A percentile compares a stretch with the other conserved stretches of the same genome.
These are phyloP conservation scores for Sclerurus mexicanus DNA, from an alignment of 2,113 vertebrate genomes.

Conservation along the genomic window DNA sequence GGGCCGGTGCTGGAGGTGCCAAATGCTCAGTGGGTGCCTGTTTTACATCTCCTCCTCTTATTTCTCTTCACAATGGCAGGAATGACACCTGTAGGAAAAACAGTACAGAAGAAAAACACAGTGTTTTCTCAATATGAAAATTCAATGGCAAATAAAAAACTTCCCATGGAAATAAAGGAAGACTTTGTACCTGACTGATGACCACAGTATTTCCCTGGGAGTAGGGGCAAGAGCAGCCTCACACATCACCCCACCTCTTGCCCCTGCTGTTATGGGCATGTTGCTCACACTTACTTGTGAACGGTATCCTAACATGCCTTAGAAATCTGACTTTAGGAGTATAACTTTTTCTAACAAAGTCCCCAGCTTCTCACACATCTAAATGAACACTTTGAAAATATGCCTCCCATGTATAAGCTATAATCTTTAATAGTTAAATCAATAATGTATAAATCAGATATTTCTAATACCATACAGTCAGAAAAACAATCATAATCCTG, in stretches of 20 bases:
- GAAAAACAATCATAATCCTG: background rate
- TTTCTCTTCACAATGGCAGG: background rate
- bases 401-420: background rate
- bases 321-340: background rate
- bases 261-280: fast-evolving
- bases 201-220: background rate
- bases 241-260: fast-evolving
- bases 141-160: background rate
- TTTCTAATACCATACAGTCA: background rate
- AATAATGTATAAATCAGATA: background rate
- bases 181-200: background rate
- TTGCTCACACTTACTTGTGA: background rate
- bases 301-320: background rate
- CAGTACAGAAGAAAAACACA: background rate
- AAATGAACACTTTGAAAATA: background rate
- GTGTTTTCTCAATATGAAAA: background rate
- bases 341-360: background rate
- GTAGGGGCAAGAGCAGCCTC: background rate
- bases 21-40: fast-evolving
- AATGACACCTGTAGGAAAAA: background rate
- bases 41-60: background rate
- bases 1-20: no score
- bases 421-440: background rate
- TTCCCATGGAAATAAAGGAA: background rate
- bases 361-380: background rate